These are phyloP conservation scores for Suricata suricatta DNA, from an alignment of 2,113 vertebrate genomes.

Conservation along the genomic window DNA sequence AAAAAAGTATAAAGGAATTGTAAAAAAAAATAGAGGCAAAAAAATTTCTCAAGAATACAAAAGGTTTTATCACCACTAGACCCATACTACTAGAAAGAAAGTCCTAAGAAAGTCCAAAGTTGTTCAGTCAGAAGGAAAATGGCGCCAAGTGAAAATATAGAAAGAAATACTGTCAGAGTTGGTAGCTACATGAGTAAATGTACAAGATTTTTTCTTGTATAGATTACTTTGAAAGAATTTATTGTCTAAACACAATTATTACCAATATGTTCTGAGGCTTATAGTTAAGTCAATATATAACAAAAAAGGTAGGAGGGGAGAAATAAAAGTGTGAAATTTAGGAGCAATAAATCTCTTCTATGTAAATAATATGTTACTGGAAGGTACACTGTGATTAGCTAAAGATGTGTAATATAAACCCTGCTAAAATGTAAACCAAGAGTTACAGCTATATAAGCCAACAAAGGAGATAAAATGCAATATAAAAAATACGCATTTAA, in stretches of 20 bases:
- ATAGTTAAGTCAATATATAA: neutral
- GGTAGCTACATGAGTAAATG: neutral
- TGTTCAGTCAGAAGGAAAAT: neutral
- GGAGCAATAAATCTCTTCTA: neutral
- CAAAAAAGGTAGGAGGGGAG: neutral
- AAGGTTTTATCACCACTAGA: neutral
- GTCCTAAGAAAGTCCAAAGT: neutral
- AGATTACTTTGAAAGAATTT: neutral
- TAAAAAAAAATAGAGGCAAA: neutral
- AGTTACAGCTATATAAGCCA: neutral
- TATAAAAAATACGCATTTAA: neutral
- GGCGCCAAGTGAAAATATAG: neutral
- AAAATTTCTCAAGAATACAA: neutral
- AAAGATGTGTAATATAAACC: neutral
- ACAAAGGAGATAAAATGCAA: neutral
- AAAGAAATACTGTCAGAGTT: neutral
- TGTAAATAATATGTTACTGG: neutral
- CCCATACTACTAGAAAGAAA: neutral
- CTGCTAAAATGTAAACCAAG: neutral
- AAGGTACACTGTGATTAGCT: neutral
- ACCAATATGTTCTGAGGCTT: neutral
- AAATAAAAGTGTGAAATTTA: neutral
- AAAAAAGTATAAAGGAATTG: too few species aligned
- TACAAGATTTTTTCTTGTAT: neutral
- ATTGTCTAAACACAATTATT: neutral